Evolutionary conservation across 2,113 vertebrate genomes (phyloP).

Genomic region (Himantopus leucocephalus): DNA sequence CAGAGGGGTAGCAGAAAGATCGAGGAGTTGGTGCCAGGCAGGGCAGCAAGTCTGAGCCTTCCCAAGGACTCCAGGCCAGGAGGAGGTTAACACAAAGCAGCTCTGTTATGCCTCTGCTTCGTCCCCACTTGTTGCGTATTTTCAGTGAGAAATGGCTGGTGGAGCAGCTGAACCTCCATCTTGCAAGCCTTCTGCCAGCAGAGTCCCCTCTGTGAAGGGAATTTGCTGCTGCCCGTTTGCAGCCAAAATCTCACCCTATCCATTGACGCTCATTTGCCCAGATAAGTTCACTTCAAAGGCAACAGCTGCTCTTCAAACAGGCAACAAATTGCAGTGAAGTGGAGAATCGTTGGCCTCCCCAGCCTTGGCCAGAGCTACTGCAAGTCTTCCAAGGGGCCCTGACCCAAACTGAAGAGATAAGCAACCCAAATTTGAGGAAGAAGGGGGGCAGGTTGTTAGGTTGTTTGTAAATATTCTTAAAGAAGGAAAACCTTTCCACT

Average conservation of each 20-base stretch:
- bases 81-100: not conserved
- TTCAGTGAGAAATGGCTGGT: not conserved
- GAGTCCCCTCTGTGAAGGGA: not conserved
- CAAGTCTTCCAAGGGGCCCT: not conserved
- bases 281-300: constrained; percentile 43
- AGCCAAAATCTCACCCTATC: constrained; percentile 12
- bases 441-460: rapidly evolving
- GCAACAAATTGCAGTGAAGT: not conserved
- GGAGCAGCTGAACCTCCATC: not conserved
- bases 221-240: not conserved
- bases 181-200: not conserved
- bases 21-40: not conserved
- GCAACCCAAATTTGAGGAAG: not conserved
- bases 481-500: not conserved
- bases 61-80: not conserved
- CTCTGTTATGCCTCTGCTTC: not conserved
- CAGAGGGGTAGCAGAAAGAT: not conserved
- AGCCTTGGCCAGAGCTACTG: not conserved
- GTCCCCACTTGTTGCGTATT: not conserved
- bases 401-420: not conserved
- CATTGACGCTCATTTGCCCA: not conserved
- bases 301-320: constrained; percentile 52
- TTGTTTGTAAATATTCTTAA: not conserved
- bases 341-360: not conserved
- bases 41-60: not conserved